A percentile compares a stretch with the other conserved stretches of the same genome.
Conservation (phyloP, 2,797 vertebrate genomes). For the Macropodus opercularis region DNA sequence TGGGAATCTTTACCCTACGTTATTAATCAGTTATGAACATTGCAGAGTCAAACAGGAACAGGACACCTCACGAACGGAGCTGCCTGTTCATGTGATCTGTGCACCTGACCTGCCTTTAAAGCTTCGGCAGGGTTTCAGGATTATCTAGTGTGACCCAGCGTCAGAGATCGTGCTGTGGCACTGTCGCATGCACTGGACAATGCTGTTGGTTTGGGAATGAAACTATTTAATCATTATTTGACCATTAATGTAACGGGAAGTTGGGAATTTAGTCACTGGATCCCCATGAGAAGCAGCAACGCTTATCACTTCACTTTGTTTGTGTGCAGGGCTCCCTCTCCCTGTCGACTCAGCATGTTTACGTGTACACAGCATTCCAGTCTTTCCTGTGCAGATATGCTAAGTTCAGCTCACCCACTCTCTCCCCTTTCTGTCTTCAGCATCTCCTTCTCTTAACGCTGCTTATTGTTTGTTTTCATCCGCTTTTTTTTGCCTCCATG, state of each 20-base stretch:
- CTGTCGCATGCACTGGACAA: too few species aligned
- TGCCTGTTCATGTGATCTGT: constrained; percentile 51
- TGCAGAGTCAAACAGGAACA: constrained; percentile 66
- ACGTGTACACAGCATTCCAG: constrained; percentile 59
- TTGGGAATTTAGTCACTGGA: not conserved
- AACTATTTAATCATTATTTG: too few species aligned
- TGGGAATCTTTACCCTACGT: constrained; percentile 48
- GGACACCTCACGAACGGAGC: constrained; percentile 55
- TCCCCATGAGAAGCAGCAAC: too few species aligned
- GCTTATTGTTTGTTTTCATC: constrained; percentile 3
- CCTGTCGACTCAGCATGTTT: constrained; percentile 60
- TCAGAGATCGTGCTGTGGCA: too few species aligned
- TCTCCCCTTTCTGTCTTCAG: constrained; percentile 4
- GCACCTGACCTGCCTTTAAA: constrained; percentile 37
- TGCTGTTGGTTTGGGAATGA: too few species aligned
- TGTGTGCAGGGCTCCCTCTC: constrained; percentile 29
- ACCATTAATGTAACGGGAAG: not conserved
- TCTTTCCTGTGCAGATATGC: constrained; percentile 41
- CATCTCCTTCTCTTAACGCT: constrained; percentile 3
- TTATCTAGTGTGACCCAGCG: not conserved
- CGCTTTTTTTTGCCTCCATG: not conserved
- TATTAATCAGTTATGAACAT: constrained; percentile 68
- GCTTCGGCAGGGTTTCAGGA: constrained; percentile 13
- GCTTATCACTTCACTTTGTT: constrained; percentile 14
- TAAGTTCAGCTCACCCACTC: constrained; percentile 14